Evolutionary conservation across 2,888 invertebrate genomes (phyloP), one percentile per base, ranked within the genome.

Genomic region (Geophilus truncorum): DNA sequence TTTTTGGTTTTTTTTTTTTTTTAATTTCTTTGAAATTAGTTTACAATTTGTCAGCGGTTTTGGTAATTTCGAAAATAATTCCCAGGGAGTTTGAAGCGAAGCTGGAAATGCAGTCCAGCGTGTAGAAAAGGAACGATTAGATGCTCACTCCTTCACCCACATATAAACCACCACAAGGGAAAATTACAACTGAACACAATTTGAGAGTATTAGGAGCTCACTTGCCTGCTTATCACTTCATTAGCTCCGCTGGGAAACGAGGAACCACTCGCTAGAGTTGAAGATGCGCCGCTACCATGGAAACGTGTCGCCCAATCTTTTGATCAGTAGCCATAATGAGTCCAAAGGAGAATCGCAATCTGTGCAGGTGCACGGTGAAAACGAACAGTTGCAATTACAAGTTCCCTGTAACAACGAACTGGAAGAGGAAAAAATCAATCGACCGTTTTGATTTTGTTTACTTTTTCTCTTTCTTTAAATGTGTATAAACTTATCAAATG

Each of bases 141-240:
- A 28, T 70, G 70, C 70, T 28, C 70, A 28, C 70, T 70, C 70
- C 25, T 25, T 18, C 70, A 70, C 28, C 70, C 70, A 70, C 70
- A 70, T 70, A 70, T 70, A 70, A 70, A 70, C 70, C 70, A 70
- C 70, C 70, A 28, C 70, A 70, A 70, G 70, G 70, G 70, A 70
- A 70, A 70, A 70, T 70, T 70, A 70, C 70, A 70, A 70, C 70
- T 70, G 70, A 70, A 70, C 70, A 70, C 70, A 70, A 70, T 70
- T 70, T 70, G 70, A 70, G 70, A 70, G 70, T 70, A 70, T 70
- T 70, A 70, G 70, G 70, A 70, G 70, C 70, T 70, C 70, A 70
- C 70, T 28, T 70, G 70, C 70, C 70, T 70, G 70, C 70, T 70
- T 70, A 70, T 70, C 70, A 70, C 70, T 70, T 70, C 70, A 70